Base-by-base conservation (phyloP, 2,888 invertebrate genomes). In the Cremastinae sp. region DNA sequence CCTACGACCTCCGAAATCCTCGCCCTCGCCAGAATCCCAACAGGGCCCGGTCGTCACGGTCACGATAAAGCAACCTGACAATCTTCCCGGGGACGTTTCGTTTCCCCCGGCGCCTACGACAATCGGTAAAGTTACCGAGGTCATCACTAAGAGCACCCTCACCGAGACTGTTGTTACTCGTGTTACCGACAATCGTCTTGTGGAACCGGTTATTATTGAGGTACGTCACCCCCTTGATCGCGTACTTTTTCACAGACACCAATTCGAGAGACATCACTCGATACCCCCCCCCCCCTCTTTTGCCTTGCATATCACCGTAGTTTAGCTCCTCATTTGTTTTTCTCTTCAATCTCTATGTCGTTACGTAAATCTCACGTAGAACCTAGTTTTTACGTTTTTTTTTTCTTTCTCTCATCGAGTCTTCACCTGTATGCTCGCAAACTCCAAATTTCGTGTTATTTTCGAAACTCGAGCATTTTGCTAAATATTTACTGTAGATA, bases 81-180 rank as follows among this genome's bases (percentile, higher is more conserved):
- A 91, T 84, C 90, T 92, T 83, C 93, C 94, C 84, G 94, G 93
- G 86, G 92, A 93, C 84, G 92, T 94, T 86, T 92, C 93, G 88
- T 93, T 95, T 87, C 96, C 96, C 83, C 96, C 97, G 87, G 93
- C 96, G 84, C 96, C 96, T 80, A 94, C 95, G 79, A 93, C 94
- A 84, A 93, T 95, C 89, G 97, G 97, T 90, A 93, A 94, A 90
- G 95, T 97, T 91, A 97, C 97, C 84, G 97, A 97, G 92, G 96
- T 96, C 90, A 96, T 97, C 93, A 97, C 97, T 91, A 97, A 97
- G 93, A 96, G 97, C 89, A 97, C 97, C 84, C 95, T 97, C 92
- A 97, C 97, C 88, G 97, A 97, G 93, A 97, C 97, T 81, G 96
- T 96, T 84, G 97, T 97, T 91, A 97, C 97, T 84, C 93, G 97